These are phyloP conservation scores for Haliclona indistincta DNA, from an alignment of 37 sponge, comb jelly and placozoan genomes.

Conservation along the genomic window DNA sequence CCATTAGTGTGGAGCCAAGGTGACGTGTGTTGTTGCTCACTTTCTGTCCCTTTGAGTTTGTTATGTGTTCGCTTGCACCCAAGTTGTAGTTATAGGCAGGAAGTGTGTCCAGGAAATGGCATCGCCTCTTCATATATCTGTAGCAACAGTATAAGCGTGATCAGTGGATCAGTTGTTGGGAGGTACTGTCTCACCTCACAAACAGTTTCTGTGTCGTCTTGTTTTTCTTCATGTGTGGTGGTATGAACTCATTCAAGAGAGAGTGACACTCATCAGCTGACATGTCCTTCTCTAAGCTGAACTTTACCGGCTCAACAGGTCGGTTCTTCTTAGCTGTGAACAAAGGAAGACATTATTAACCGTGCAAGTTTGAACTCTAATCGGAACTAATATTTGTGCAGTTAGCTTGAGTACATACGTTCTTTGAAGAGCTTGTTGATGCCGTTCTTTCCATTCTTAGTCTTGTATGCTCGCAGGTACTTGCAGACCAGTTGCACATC, in stretches of 20 bases:
- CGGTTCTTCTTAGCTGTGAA: neutral
- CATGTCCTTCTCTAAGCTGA: constrained; percentile 15
- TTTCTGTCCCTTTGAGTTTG: neutral
- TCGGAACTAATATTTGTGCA: too few relatives aligned
- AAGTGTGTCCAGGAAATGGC: constrained; percentile 56
- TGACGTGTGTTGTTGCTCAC: constrained; percentile 52
- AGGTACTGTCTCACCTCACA: constrained; percentile 53
- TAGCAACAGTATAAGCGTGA: neutral
- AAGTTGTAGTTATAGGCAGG: constrained; percentile 67
- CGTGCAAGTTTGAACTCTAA: neutral
- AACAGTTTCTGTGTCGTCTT: constrained; percentile 81
- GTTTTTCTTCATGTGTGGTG: constrained; percentile 60
- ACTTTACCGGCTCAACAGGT: constrained; percentile 4
- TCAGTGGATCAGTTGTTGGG: neutral
- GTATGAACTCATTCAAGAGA: constrained; percentile 65
- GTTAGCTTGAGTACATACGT: constrained; percentile 8
- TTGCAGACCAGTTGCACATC: constrained; percentile 92
- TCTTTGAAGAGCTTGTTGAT: constrained; percentile 55
- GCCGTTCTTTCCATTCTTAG: constrained; percentile 29
- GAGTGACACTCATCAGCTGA: constrained; percentile 20
- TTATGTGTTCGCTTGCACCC: constrained; percentile 17
- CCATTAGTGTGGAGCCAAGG: constrained; percentile 83
- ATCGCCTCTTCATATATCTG: constrained; percentile 68
- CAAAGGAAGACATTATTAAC: neutral
- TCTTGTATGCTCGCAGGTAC: constrained; percentile 73